Evolutionary conservation across 2,797 vertebrate genomes (phyloP), one percentile per base, ranked within the genome.

Genomic region (Luscinia megarhynchos): DNA sequence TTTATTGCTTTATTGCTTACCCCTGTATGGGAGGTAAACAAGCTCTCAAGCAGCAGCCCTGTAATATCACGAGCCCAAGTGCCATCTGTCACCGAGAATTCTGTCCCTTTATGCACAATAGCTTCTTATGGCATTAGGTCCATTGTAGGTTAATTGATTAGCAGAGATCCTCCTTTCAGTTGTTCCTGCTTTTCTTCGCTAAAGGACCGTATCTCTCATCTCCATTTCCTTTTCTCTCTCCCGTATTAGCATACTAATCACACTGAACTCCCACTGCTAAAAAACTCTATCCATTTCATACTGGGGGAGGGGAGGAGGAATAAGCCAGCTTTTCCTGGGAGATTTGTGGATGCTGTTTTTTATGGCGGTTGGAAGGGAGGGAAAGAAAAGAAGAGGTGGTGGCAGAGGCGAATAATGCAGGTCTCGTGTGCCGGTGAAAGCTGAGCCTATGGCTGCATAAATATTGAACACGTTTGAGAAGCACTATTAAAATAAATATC

Each of bases 41-140:
- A 95, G 87, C 92, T 96, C 69, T 81, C 2, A 6, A 95, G 95
- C 88, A 88, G 93, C 90, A 92, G 54, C 85, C 12, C 48, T 29
- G 17, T 86, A 94, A 78, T 96, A 94, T 94, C 57, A 23, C 7
- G 69, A 93, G 34, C 87, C 86, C 27, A 51, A 23, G 36, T 95
- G 87, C 97, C 97, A 97, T 97, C 97, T 98, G 97, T 97, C 97
- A 96, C 95, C 36, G 96, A 95, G 94, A 95, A 95, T 95, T 93
- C 78, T 89, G 95, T 93, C 94, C 97, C 95, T 96, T 97, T 95
- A 95, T 87, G 95, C 64, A 45, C 90, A 87, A 68, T 61, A 59
- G 91, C 96, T 97, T 96, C 93, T 96, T 94, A 68, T 27, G 77
- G 91, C 94, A 84, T 94, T 80, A n/a, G 80, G 84, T 94, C 94